These are phyloP conservation scores for Boloria euphrosyne DNA, from an alignment of 2,888 invertebrate genomes.

Conservation along the genomic window DNA sequence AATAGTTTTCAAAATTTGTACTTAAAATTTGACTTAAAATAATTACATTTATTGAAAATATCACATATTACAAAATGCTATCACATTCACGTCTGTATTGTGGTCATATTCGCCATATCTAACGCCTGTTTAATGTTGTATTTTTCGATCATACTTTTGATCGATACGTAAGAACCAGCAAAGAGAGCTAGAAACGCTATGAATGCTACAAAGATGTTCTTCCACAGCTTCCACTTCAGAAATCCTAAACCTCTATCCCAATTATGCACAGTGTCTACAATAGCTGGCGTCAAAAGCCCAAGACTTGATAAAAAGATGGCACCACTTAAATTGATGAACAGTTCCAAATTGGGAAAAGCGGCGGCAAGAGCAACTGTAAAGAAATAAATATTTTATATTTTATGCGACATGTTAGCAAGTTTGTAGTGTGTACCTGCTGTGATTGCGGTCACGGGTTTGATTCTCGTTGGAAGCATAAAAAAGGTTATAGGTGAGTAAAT, in stretches of 20 bases:
- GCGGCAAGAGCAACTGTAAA: slow-evolving; percentile 87
- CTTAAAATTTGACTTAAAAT: no score
- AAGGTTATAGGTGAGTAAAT: no score
- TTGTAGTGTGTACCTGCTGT: background rate
- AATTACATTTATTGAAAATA: no score
- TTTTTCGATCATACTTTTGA: slow-evolving; percentile 62
- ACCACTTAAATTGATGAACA: slow-evolving; percentile 94
- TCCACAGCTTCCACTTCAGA: slow-evolving; percentile 86
- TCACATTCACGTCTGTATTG: background rate
- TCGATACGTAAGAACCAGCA: slow-evolving; percentile 69
- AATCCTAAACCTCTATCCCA: slow-evolving; percentile 84
- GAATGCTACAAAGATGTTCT: slow-evolving; percentile 81
- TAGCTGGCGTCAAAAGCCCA: slow-evolving; percentile 88
- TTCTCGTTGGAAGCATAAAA: no score
- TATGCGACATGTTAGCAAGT: no score
- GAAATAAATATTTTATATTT: slow-evolving; percentile 12
- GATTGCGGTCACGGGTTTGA: no score
- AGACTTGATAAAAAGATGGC: slow-evolving; percentile 87
- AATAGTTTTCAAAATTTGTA: no score
- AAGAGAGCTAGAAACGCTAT: slow-evolving; percentile 66
- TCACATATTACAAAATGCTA: background rate
- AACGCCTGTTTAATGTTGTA: slow-evolving; percentile 41
- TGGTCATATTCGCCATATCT: background rate
- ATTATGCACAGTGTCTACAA: slow-evolving; percentile 87
- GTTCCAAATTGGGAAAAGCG: slow-evolving; percentile 90